Evolutionary conservation across 1,140 invertebrate genomes (phyloP).

Genomic region (Pseudomyrmex flavicornis): DNA sequence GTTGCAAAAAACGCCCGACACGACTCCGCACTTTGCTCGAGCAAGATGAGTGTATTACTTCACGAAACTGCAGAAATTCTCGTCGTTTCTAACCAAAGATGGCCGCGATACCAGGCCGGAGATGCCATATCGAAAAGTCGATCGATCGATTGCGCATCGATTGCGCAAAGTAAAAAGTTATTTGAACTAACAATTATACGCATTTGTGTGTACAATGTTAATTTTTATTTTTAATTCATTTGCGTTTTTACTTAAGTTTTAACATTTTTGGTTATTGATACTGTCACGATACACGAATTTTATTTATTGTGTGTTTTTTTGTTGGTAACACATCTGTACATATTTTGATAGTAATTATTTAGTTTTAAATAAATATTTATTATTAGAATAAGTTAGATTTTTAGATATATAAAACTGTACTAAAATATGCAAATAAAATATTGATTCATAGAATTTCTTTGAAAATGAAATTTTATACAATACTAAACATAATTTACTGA

Average conservation of each 20-base stretch:
- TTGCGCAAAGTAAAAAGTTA: neutral
- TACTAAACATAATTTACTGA: slow-evolving; percentile 5
- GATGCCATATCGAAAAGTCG: slow-evolving; percentile 21
- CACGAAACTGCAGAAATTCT: slow-evolving; percentile 20
- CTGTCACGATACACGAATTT: too few relatives aligned
- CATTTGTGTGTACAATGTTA: neutral
- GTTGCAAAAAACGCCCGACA: slow-evolving; percentile 70
- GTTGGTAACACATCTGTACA: too few relatives aligned
- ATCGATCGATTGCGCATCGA: neutral
- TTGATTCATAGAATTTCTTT: too few relatives aligned
- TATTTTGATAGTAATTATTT: too few relatives aligned
- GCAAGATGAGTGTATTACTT: slow-evolving; percentile 30
- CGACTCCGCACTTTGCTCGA: slow-evolving; percentile 72
- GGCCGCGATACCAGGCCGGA: slow-evolving; percentile 38
- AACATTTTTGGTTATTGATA: too few relatives aligned
- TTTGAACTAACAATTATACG: too few relatives aligned
- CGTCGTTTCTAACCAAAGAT: slow-evolving; percentile 49
- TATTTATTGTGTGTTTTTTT: too few relatives aligned
- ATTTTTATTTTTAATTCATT: neutral
- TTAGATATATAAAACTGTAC: too few relatives aligned
- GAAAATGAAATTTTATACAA: neutral
- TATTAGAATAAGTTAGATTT: too few relatives aligned
- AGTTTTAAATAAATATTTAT: too few relatives aligned
- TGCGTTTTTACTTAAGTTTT: too few relatives aligned
- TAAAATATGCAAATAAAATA: too few relatives aligned